Conservation (phyloP, 2,797 vertebrate genomes). For the Gastrophryne carolinensis region DNA sequence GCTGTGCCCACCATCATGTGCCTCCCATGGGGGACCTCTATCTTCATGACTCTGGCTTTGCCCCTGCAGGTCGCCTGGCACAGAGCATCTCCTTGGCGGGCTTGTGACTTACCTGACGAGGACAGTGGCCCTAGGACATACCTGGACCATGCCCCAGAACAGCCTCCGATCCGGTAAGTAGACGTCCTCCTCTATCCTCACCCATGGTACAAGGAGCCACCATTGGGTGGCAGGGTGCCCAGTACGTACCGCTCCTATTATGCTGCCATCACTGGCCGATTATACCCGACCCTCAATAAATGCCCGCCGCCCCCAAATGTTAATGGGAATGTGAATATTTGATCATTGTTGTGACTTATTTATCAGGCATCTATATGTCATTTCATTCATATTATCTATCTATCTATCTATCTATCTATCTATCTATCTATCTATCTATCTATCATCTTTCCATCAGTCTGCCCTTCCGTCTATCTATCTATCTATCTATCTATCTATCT, state of each 20-base stretch:
- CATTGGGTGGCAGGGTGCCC: not conserved
- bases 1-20: not conserved
- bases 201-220: no score
- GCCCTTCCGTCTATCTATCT: not conserved
- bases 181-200: no score
- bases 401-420: not conserved
- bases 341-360: no score
- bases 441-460: not conserved
- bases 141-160: slow-evolving; percentile 61
- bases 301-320: no score
- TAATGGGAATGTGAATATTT: no score
- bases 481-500: no score
- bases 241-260: no score
- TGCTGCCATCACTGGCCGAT: no score
- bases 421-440: not conserved
- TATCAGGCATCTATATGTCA: no score
- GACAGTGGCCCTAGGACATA: not conserved
- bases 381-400: no score
- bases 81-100: not conserved
- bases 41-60: not conserved
- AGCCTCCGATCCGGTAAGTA: slow-evolving; percentile 64
- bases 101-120: not conserved
- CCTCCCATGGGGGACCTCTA: not conserved
- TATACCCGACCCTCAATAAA: no score
- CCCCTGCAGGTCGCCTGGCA: slow-evolving; percentile 32